A percentile compares a stretch with the other conserved stretches of the same genome.
Evolutionary conservation across 2,888 invertebrate species (phyloP).

Genomic region (Cataglyphis cursor): DNA sequence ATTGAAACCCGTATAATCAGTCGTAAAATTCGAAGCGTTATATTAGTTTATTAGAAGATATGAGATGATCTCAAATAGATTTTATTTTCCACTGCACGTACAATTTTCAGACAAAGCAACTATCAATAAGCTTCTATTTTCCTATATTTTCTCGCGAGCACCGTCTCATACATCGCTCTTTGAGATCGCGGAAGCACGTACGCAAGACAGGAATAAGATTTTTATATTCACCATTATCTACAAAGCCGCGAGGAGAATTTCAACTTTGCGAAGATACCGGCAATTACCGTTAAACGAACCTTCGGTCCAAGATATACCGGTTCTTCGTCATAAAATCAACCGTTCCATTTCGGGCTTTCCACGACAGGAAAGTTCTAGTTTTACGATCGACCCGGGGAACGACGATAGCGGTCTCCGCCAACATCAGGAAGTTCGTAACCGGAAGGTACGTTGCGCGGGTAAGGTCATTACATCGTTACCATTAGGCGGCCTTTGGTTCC

Average conservation of each 20-base stretch:
- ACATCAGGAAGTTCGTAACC: conserved; percentile 72
- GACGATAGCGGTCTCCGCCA: conserved; percentile 27
- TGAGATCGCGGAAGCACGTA: not conserved
- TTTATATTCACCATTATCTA: not conserved
- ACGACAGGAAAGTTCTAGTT: conserved; percentile 53
- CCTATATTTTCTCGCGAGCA: not conserved
- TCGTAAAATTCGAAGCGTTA: not conserved
- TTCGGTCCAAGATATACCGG: not conserved
- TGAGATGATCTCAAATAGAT: not conserved
- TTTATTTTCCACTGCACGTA: not conserved
- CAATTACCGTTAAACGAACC: conserved; percentile 52
- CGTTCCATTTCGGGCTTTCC: conserved; percentile 21
- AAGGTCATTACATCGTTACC: conserved; percentile 75
- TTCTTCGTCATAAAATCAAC: conserved; percentile 65
- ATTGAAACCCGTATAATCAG: not conserved
- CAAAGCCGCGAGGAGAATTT: not conserved
- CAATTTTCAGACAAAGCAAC: not conserved
- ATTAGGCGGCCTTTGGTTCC: conserved; percentile 67
- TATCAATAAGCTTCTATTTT: not conserved
- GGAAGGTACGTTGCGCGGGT: conserved; percentile 65
- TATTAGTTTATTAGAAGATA: conserved; percentile 11
- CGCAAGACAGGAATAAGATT: not conserved
- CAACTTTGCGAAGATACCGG: not conserved
- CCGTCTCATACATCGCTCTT: not conserved
- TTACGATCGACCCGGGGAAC: conserved; percentile 65